Evolutionary conservation across 2,797 vertebrate species (phyloP).

Genomic region (Saxicola maurus): DNA sequence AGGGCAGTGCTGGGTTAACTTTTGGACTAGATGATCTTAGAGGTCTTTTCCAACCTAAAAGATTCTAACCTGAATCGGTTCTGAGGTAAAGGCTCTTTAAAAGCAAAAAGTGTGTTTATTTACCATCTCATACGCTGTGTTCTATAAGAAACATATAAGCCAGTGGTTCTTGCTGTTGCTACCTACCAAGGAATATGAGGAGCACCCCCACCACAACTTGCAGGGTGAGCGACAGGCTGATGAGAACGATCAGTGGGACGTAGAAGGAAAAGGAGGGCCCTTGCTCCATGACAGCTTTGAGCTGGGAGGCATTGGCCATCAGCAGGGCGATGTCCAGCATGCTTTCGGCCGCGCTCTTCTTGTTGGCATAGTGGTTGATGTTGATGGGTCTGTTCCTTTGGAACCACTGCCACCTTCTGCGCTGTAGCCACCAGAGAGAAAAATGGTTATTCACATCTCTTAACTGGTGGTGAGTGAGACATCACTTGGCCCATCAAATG

Average conservation of each 20-base stretch:
- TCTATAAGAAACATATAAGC: not conserved
- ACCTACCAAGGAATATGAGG: constrained; percentile 93
- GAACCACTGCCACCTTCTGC: not conserved
- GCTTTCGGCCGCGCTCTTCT: constrained; percentile 95
- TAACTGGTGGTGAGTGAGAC: rapidly evolving
- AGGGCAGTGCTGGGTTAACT: not conserved
- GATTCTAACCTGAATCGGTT: not conserved
- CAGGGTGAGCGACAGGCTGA: constrained; percentile 86
- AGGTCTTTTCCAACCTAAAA: not conserved
- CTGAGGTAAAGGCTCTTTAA: not conserved
- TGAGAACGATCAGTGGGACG: constrained; percentile 81
- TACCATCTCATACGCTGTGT: not conserved
- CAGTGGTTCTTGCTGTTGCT: not conserved
- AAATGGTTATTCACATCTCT: not conserved
- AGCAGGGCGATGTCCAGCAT: constrained; percentile 96
- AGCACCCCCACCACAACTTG: constrained; percentile 88
- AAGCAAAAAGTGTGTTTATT: not conserved
- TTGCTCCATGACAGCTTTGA: constrained; percentile 90
- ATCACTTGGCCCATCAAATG: not conserved
- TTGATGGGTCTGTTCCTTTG: constrained; percentile 75
- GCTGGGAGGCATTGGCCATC: constrained; percentile 96
- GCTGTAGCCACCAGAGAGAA: not conserved
- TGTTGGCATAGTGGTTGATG: constrained; percentile 95
- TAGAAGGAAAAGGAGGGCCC: constrained; percentile 83
- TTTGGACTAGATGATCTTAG: not conserved